Evolutionary conservation across 1,140 invertebrate genomes (phyloP), one percentile per base, ranked within the genome.

Genomic region (Pseudomyrmex pallidus): DNA sequence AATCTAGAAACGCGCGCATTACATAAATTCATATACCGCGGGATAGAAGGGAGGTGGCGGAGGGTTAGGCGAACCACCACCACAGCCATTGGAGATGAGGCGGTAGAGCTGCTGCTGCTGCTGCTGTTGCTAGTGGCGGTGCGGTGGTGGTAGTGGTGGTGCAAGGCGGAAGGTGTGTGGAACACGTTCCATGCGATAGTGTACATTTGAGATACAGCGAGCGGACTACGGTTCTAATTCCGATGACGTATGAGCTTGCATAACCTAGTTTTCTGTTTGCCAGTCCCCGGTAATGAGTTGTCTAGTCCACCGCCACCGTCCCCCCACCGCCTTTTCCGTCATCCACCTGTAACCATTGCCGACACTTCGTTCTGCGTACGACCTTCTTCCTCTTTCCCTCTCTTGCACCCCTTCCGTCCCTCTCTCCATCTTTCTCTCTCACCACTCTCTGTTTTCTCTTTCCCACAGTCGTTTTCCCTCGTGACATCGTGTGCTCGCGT

Each of bases 211-310:
- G 92, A 93, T 93, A 92, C 92, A 93, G 78, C 85, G 88, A 74
- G 89, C 89, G 89, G 88, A 90, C 91, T 90, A 90, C 90, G 90
- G 87, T 92, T 92, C 92, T 93, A 93, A 93, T 93, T 93, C 92
- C 90, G 90, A 93, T 93, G 92, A 93, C 92, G 90, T 93, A 93
- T 92, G 92, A 92, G 92, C 90, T 93, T 92, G 91, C 90, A 87
- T 92, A 91, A 93, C 92, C 92, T 89, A 93, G 92, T 93, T 93
- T 93, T 93, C 91, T 93, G 91, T 93, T 93, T 92, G 90, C 91
- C 89, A 91, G 89, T 90, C 85, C 87, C 87, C 85, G 82, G 88
- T 93, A 93, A 93, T 93, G 92, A 93, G 90, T 93, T 92, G 91
- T 92, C 92, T 92, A 91, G 90, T 85, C 89, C 87, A 72, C 77